Base-by-base conservation (phyloP, 2,113 vertebrate genomes). In the Pantherophis guttatus region DNA sequence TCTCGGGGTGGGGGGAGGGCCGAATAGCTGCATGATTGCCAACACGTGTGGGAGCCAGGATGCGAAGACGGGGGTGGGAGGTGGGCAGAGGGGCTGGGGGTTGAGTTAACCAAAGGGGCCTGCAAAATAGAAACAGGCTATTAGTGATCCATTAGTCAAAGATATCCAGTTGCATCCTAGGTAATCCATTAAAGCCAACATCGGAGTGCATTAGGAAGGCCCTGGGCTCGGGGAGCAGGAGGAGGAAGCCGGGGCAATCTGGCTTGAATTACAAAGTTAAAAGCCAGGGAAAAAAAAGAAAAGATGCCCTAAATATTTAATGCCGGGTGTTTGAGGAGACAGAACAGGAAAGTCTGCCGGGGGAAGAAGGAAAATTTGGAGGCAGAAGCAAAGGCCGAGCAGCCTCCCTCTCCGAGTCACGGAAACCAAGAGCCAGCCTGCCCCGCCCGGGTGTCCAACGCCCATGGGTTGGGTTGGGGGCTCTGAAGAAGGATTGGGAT, bases 101-200 rank as follows among this genome's bases (percentile, higher is more conserved):
- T 94, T 0, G 62, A 96, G 95, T 97, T 97, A 97, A 96, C 96
- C 86, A 94, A 95, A 94, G 96, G 97, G 96, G 96, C 96, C 97
- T 97, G 97, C 97, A 97, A 98, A 98, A 97, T 97, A 98, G 98
- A 98, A 98, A 97, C 97, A 97, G 97, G 97, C 98, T 98, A 98
- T 98, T 98, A 98, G 97, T 94, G 94, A 97, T 97, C 97, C 97
- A 98, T 98, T 98, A 98, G 97, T 96, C 96, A 86, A 59, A 92
- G 94, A 97, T 97, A 97, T 97, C 97, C 97, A 96, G 95, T 98
- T 98, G 97, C 98, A 98, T 97, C 96, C 95, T 26, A 96, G 97
- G 97, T 97, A 97, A 97, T 97, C 97, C 97, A 98, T 98, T 97
- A 97, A 97, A 96, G 93, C 97, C 97, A 97, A 97, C 97, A 98